Evolutionary conservation across 2,888 invertebrate genomes (phyloP).

Genomic region (Pristionchus japonicus): DNA sequence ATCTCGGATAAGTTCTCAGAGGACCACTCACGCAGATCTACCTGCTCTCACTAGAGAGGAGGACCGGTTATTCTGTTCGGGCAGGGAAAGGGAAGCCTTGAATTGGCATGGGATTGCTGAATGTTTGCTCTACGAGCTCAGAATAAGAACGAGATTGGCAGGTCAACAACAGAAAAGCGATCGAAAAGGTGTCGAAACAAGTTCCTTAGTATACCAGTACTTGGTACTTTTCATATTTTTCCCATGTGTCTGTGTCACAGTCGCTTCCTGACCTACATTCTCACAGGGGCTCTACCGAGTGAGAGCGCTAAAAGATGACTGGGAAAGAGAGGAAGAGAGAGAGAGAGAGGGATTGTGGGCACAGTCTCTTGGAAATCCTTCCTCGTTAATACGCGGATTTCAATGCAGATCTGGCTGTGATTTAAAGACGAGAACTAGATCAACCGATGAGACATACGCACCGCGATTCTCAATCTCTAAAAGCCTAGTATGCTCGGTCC

Average conservation of each 20-base stretch:
- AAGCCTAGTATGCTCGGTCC: too few species aligned
- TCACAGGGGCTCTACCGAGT: not conserved
- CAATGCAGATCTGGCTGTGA: not conserved
- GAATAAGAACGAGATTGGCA: constrained; percentile 22
- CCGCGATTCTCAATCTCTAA: too few species aligned
- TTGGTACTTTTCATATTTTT: not conserved
- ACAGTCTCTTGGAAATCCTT: not conserved
- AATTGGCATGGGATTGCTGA: not conserved
- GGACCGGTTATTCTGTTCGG: not conserved
- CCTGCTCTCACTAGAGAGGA: not conserved
- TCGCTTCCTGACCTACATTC: constrained; percentile 21
- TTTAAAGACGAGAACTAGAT: not conserved
- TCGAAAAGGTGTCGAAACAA: not conserved
- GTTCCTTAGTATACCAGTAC: not conserved
- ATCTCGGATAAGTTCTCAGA: not conserved
- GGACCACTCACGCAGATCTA: not conserved
- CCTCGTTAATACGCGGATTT: constrained; percentile 12
- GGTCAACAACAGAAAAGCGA: not conserved
- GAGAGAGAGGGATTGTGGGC: not conserved
- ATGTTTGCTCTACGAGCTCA: not conserved
- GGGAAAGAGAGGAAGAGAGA: not conserved
- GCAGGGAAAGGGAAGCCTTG: constrained; percentile 24
- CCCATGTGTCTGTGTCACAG: not conserved
- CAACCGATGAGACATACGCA: not conserved
- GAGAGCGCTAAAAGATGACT: constrained; percentile 27